Base-by-base conservation (phyloP, 1,140 invertebrate genomes). In the Hypsibius dujardini region DNA sequence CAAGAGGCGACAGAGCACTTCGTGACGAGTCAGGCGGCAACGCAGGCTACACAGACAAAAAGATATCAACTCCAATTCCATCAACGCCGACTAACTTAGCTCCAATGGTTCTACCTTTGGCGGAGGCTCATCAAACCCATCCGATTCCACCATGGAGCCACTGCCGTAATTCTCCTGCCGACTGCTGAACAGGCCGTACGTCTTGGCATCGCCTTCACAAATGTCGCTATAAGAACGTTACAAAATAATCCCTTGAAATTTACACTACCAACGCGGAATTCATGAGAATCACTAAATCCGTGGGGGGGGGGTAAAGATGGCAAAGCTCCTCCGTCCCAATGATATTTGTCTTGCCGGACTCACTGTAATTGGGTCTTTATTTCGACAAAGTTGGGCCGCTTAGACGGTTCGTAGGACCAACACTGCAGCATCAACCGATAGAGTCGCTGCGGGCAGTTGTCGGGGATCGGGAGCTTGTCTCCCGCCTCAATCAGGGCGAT, bases 341-440 rank as follows among this genome's bases (percentile, higher is more conserved):
- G n/a, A n/a, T n/a, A n/a, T n/a, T n/a, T n/a, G n/a, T n/a, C n/a
- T n/a, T n/a, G n/a, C n/a, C n/a, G n/a, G n/a, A n/a, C 86, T 83
- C 78, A 91, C 89, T 88, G 86, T 47, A 94, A 81, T 2, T 86
- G 87, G 80, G 90, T 88, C n/a, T n/a, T n/a, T n/a, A n/a, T n/a
- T n/a, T n/a, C 84, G 76, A 88, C 87, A 74, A 94, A 92, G 42
- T 85, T 88, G 0, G 92, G 95, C 74, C 95, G 81, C 77, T 94
- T 90, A 1, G 86, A 86, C 0, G 94, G 92, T 77, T 97, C 93
- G 79, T 96, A 95, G 3, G 88, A 85, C 95, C 95, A 98, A 79
- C 95, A 98, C 70, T 89, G 86, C 28, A 89, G 92, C 90, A 98
- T 93, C 1, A 98, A 79, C 46, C 90, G 90, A 81, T 98, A 98